These are phyloP conservation scores for Stramonita haemastoma DNA, from an alignment of 2,888 invertebrate species.

Conservation along the genomic window DNA sequence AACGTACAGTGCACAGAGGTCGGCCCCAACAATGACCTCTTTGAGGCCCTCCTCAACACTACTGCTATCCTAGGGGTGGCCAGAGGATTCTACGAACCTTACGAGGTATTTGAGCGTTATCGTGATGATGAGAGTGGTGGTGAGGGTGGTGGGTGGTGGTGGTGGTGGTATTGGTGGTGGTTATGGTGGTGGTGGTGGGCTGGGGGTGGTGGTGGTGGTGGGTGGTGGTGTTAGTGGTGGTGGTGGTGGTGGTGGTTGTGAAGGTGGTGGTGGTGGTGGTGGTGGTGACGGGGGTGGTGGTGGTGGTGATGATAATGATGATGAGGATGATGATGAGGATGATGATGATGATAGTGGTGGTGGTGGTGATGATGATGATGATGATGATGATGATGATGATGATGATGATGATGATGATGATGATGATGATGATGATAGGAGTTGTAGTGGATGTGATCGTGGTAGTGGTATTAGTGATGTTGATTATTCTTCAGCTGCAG, in stretches of 20 bases:
- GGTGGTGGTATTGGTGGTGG: too few species aligned
- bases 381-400: too few species aligned
- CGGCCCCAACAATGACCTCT: background rate
- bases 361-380: too few species aligned
- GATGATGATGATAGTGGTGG: too few species aligned
- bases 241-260: too few species aligned
- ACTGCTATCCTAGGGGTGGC: background rate
- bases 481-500: too few species aligned
- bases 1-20: background rate
- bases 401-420: background rate
- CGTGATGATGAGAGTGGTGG: background rate
- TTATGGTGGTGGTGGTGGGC: too few species aligned
- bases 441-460: background rate
- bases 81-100: constrained; percentile 22
- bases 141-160: background rate
- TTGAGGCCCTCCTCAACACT: background rate
- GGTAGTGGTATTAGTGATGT: background rate
- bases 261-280: too few species aligned
- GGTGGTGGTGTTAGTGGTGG: too few species aligned
- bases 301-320: background rate
- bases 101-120: background rate
- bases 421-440: too few species aligned
- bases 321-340: too few species aligned
- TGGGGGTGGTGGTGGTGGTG: too few species aligned
- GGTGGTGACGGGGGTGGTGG: background rate